Evolutionary conservation across 2,888 invertebrate genomes (phyloP), one percentile per base, ranked within the genome.

Genomic region (Drosophila silvestris): DNA sequence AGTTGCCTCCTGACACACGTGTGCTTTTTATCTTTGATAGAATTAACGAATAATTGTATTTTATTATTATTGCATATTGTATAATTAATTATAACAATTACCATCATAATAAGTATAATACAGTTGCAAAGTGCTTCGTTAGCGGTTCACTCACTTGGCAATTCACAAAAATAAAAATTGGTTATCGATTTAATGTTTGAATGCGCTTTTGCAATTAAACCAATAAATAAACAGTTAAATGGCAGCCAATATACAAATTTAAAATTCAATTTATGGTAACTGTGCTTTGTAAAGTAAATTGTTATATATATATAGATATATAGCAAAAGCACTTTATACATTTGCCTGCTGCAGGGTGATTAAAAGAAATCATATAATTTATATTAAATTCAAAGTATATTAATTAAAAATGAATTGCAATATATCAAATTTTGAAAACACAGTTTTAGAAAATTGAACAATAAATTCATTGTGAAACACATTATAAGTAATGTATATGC

Each of bases 401-500:
- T 30, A 35, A 28, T 26, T 30, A 68, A 56, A 54, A 19, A 6
- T 22, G 32, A n/a, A 32, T 30, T 37, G 19, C 32, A 5, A 51
- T 33, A 16, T 26, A 19, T n/a, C 1, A 41, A 10, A 10, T 51
- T 35, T 22, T 28, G 58, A 9, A 50, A 51, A 26, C 14, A 50
- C 7, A 39, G 12, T 33, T 28, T 12, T 7, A 12, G n/a, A 32
- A 47, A 35, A 35, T 47, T 14, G 26, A 69, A 68, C 26, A 28
- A 6, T 7, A 37, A 65, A 65, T 62, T 22, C 56, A 64, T 54
- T 26, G 47, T 70, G 54, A 75, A 75, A 69, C 63, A 78, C 59
- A 12, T 33, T 33, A 22, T 54, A 47, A 47, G n/a, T 73, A 26
- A 37, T 51, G 51, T 47, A 33, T 62, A n/a, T 47, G 47, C 22